Evolutionary conservation across 2,113 vertebrate species (phyloP).

Genomic region (Alethe diademata): DNA sequence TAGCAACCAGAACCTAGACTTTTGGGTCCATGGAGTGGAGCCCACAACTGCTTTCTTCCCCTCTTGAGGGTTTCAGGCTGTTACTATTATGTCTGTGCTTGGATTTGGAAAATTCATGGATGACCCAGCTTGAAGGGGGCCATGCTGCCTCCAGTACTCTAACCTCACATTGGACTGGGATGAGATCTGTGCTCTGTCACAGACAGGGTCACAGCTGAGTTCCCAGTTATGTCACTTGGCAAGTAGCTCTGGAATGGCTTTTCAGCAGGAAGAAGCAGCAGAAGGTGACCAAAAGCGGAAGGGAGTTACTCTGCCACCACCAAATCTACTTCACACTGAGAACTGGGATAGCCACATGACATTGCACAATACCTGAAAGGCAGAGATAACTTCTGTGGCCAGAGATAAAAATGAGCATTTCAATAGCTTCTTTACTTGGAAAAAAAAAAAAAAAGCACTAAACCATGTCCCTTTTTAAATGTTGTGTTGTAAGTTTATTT

Average conservation of each 20-base stretch:
- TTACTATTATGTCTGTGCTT: neutral
- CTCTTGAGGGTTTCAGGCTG: neutral
- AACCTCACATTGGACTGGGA: fast-evolving
- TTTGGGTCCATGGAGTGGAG: neutral
- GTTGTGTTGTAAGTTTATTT: neutral
- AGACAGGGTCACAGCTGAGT: too few species aligned
- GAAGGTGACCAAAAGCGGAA: neutral
- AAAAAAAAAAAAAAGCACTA: neutral
- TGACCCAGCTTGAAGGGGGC: neutral
- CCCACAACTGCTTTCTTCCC: neutral
- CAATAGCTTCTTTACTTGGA: neutral
- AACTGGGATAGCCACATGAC: neutral
- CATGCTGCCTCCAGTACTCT: neutral
- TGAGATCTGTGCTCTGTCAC: neutral
- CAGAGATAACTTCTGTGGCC: neutral
- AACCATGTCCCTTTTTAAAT: neutral
- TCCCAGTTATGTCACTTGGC: neutral
- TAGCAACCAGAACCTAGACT: neutral
- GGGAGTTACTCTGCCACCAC: neutral
- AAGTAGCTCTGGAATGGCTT: neutral
- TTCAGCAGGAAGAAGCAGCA: neutral
- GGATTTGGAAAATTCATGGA: neutral
- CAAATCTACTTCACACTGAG: neutral
- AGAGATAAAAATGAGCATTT: neutral
- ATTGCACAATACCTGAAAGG: neutral